Evolutionary conservation across 2,113 vertebrate genomes (phyloP).

Genomic region (Ascaphus truei): DNA sequence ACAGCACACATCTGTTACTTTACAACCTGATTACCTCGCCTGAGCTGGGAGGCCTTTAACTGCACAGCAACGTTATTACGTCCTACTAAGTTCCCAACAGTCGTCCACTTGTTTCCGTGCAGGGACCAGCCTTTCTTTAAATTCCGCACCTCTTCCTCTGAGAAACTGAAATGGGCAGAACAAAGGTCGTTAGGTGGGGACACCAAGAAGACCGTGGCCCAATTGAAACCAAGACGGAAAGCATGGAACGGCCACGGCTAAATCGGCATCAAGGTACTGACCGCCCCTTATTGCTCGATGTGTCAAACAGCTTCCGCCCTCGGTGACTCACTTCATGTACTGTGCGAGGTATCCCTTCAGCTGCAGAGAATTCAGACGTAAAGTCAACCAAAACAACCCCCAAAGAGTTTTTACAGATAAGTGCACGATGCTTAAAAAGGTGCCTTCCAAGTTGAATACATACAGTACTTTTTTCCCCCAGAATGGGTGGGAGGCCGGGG

Average conservation of each 20-base stretch:
- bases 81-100: conserved; percentile 56
- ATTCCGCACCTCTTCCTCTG: conserved; percentile 46
- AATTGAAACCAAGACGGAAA: too few relatives aligned
- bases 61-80: conserved; percentile 57
- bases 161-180: conserved; percentile 49
- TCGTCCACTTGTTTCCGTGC: conserved; percentile 65
- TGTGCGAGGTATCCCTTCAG: conserved; percentile 59
- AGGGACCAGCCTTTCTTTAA: conserved; percentile 52
- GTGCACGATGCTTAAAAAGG: too few relatives aligned
- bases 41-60: conserved; percentile 63
- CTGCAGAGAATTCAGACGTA: conserved; percentile 40
- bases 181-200: too few relatives aligned
- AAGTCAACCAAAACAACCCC: too few relatives aligned
- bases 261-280: too few relatives aligned
- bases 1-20: too few relatives aligned
- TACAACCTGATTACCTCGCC: conserved; percentile 39
- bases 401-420: too few relatives aligned
- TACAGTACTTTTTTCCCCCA: too few relatives aligned
- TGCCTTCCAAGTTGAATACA: too few relatives aligned
- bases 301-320: conserved; percentile 65
- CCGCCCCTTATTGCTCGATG: conserved; percentile 66
- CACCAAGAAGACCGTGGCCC: too few relatives aligned
- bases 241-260: too few relatives aligned
- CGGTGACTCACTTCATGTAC: conserved; percentile 58
- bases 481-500: too few relatives aligned